phyloP scores from a whole-genome alignment of 2,888 invertebrate species.

The Microctonus aethiopoides region DNA sequence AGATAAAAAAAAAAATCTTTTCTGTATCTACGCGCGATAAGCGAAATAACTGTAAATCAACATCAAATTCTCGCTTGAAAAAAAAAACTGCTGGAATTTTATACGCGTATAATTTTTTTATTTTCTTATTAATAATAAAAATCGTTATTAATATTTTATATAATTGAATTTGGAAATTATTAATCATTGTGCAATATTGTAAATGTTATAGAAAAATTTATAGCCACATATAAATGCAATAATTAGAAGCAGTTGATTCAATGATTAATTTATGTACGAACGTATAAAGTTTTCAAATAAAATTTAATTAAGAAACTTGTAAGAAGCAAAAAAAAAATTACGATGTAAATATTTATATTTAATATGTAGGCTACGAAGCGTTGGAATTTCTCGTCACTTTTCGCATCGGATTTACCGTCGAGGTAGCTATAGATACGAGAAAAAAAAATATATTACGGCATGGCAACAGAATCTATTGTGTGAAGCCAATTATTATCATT shows the following conservation, averaged over 20 bases:
- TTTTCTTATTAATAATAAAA: too few species aligned
- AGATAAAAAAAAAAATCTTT: too few species aligned
- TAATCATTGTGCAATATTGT: too few species aligned
- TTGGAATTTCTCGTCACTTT: neutral
- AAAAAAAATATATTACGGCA: conserved; percentile 2
- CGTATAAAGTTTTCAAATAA: neutral
- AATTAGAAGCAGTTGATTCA: neutral
- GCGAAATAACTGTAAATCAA: neutral
- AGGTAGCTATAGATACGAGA: neutral
- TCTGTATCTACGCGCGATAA: conserved; percentile 1
- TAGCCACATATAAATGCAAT: too few species aligned
- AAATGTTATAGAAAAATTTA: too few species aligned
- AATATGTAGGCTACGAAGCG: neutral
- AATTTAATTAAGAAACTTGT: neutral
- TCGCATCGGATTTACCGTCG: too few species aligned
- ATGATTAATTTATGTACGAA: neutral
- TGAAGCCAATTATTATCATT: neutral
- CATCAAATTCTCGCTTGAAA: neutral
- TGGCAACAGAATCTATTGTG: conserved; percentile 21
- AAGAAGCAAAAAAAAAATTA: too few species aligned
- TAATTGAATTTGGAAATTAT: too few species aligned
- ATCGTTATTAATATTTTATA: too few species aligned
- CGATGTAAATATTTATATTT: neutral
- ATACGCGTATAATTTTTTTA: too few species aligned
- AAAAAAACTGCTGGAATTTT: neutral